phyloP scores from a whole-genome alignment of 2,888 invertebrate genomes.

The Lapara coniferarum region DNA sequence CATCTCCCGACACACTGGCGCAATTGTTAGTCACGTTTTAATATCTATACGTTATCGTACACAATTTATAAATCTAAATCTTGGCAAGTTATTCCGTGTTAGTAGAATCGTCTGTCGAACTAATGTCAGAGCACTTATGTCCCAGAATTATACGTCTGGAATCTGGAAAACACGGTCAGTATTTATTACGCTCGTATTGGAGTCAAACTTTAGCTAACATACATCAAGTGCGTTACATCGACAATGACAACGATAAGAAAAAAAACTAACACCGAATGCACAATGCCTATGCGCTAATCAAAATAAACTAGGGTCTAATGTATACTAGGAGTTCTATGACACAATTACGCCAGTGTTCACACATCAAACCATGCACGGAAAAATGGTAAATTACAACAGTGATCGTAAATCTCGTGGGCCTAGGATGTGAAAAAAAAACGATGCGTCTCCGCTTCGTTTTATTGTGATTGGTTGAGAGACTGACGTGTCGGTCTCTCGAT shows the following conservation, averaged over 20 bases:
- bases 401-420: slow-evolving; percentile 18
- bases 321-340: slow-evolving; percentile 47
- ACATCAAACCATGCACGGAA: slow-evolving; percentile 59
- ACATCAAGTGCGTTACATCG: slow-evolving; percentile 23
- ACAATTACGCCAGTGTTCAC: slow-evolving; percentile 77
- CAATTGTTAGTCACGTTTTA: slow-evolving; percentile 62
- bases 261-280: slow-evolving; percentile 31
- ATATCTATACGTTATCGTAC: slow-evolving; percentile 39
- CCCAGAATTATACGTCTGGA: slow-evolving; percentile 61
- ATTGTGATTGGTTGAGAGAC: too few species aligned
- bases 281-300: slow-evolving; percentile 18
- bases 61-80: slow-evolving; percentile 40
- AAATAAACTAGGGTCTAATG: slow-evolving; percentile 24
- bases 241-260: slow-evolving; percentile 46
- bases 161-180: slow-evolving; percentile 43
- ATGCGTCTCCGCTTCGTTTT: too few species aligned
- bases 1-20: slow-evolving; percentile 63
- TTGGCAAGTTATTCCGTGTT: slow-evolving; percentile 59
- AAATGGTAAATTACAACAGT: slow-evolving; percentile 34
- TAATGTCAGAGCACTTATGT: slow-evolving; percentile 59
- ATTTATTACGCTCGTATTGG: slow-evolving; percentile 50
- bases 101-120: slow-evolving; percentile 62
- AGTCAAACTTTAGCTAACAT: slow-evolving; percentile 28
- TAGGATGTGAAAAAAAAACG: too few species aligned
- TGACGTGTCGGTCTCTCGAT: too few species aligned